Percentiles rank a stretch among this genome's conserved stretches.
These are phyloP conservation scores for Ischnus inquisitorius DNA, from an alignment of 2,888 invertebrate species.

Conservation along the genomic window DNA sequence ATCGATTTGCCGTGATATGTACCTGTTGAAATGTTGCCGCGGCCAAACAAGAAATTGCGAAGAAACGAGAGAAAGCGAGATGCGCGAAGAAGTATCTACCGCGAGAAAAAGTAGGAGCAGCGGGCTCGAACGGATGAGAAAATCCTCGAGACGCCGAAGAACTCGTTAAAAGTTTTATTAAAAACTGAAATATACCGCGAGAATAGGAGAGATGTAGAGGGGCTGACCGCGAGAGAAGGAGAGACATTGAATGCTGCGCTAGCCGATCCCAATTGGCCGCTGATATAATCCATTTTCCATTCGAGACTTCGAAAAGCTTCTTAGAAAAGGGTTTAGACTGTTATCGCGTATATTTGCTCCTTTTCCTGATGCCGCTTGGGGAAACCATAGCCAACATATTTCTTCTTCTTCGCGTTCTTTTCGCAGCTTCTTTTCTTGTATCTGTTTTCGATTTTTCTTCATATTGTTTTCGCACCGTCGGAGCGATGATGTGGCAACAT, in stretches of 20 bases:
- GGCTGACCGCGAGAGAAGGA: conserved; percentile 11
- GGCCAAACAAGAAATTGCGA: conserved; percentile 8
- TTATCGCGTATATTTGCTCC: neutral
- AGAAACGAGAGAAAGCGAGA: conserved; percentile 21
- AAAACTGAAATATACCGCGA: conserved; percentile 61
- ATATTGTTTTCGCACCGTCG: too few species aligned
- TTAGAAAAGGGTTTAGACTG: neutral
- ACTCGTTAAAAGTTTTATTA: conserved; percentile 69
- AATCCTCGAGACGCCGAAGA: conserved; percentile 59
- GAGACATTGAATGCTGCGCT: conserved; percentile 34
- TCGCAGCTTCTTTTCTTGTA: too few species aligned
- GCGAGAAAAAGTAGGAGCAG: conserved; percentile 30
- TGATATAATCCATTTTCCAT: conserved; percentile 56
- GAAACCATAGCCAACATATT: too few species aligned
- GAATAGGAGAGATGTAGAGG: conserved; percentile 13
- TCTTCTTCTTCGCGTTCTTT: too few species aligned
- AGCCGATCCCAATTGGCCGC: conserved; percentile 47
- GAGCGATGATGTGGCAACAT: too few species aligned
- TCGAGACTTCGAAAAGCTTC: conserved; percentile 24
- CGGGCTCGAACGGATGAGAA: conserved; percentile 31
- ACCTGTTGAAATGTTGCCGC: neutral
- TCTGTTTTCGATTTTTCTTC: too few species aligned
- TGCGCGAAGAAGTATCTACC: conserved; percentile 12
- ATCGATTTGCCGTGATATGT: neutral
- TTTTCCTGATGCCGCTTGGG: too few species aligned